Conservation (phyloP, 2,113 vertebrate species). For the Campylomormyrus numenius region DNA sequence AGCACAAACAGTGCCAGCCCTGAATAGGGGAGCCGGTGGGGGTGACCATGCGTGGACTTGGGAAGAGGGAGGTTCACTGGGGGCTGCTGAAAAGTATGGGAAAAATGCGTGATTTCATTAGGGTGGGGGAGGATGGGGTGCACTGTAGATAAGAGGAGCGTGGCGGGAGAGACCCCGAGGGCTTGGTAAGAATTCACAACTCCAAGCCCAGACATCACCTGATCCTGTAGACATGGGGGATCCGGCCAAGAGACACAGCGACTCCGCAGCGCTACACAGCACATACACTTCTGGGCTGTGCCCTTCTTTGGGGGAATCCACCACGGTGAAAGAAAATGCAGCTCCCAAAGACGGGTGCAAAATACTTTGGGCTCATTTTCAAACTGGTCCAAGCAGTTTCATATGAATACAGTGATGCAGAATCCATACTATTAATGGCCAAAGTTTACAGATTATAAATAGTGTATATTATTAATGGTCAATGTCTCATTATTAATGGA, state of each 20-base stretch:
- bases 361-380: background rate
- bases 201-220: background rate
- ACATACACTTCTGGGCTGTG: background rate
- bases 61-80: background rate
- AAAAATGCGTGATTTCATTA: background rate
- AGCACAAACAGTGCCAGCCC: background rate
- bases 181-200: too few species aligned
- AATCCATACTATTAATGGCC: background rate
- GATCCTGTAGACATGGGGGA: background rate
- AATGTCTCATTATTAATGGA: background rate
- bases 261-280: background rate
- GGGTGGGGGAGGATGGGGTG: background rate
- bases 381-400: background rate
- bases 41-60: background rate
- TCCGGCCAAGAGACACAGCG: background rate
- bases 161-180: background rate
- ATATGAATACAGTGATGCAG: background rate
- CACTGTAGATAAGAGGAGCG: background rate
- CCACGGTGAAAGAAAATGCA: background rate
- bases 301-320: background rate
- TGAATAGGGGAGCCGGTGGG: background rate
- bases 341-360: background rate
- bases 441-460: background rate
- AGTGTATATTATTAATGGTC: background rate
- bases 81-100: background rate